Conservation (phyloP, 2,113 vertebrate species). For the Smithornis capensis region DNA sequence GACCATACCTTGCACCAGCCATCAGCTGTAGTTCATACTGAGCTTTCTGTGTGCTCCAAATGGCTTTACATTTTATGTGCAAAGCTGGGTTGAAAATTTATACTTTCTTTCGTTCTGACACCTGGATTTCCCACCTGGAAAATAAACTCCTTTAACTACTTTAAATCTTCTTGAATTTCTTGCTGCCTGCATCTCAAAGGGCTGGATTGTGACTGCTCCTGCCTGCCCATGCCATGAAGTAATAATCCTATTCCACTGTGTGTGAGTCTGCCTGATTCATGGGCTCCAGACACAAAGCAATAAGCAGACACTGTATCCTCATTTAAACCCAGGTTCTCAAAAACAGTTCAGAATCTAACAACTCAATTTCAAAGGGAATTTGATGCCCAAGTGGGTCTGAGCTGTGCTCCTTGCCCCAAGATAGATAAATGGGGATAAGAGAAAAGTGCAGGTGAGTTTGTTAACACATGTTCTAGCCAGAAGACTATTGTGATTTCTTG, state of each 20-base stretch:
- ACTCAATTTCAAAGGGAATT: conserved; percentile 44
- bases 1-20: conserved; percentile 63
- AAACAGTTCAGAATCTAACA: conserved; percentile 22
- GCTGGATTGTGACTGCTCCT: conserved; percentile 38
- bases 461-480: neutral
- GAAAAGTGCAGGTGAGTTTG: neutral
- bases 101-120: conserved; percentile 73
- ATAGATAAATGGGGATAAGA: neutral
- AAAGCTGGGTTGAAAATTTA: conserved; percentile 76
- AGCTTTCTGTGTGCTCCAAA: conserved; percentile 70
- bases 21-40: conserved; percentile 58
- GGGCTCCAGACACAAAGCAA: conserved; percentile 64
- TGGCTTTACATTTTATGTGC: conserved; percentile 69
- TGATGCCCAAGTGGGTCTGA: neutral
- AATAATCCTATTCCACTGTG: conserved; percentile 61
- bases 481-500: neutral
- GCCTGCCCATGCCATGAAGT: conserved; percentile 44
- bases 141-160: conserved; percentile 76
- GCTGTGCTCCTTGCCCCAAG: neutral
- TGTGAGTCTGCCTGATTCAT: conserved; percentile 47
- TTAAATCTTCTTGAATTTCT: conserved; percentile 75
- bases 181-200: conserved; percentile 64
- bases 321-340: conserved; percentile 51
- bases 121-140: conserved; percentile 74
- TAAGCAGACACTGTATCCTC: conserved; percentile 52